A percentile compares a stretch with the other conserved stretches of the same genome.
Conservation (phyloP, 2,113 vertebrate species). For the Hoplias malabaricus region DNA sequence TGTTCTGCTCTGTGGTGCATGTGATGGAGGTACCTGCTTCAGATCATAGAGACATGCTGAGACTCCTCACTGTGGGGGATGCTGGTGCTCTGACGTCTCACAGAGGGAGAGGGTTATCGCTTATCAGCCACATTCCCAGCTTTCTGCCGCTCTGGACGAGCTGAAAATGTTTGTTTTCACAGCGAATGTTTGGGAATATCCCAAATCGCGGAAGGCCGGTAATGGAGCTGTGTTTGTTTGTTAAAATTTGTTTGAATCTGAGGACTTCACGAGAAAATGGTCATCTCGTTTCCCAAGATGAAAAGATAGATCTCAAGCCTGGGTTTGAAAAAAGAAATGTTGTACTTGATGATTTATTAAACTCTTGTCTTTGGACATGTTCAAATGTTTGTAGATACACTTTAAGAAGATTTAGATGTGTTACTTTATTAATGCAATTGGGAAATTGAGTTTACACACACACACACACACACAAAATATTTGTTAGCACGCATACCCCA, state of each 20-base stretch:
- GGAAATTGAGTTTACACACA: no score
- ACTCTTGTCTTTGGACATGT: background rate
- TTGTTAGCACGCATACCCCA: no score
- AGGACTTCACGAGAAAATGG: slow-evolving; percentile 27
- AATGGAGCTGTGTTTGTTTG: slow-evolving; percentile 51
- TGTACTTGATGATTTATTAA: background rate
- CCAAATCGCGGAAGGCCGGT: slow-evolving; percentile 47
- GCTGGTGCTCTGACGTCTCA: slow-evolving; percentile 39
- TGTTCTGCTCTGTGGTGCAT: slow-evolving; percentile 18
- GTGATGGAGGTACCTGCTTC: slow-evolving; percentile 44
- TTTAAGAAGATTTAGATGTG: no score
- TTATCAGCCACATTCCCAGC: slow-evolving; percentile 52
- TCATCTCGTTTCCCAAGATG: slow-evolving; percentile 41
- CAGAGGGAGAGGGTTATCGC: slow-evolving; percentile 20
- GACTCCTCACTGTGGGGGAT: slow-evolving; percentile 36
- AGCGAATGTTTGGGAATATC: slow-evolving; percentile 53
- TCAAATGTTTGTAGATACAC: background rate
- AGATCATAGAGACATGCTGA: slow-evolving; percentile 45
- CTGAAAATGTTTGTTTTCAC: slow-evolving; percentile 55
- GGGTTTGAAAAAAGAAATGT: background rate
- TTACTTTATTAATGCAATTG: no score
- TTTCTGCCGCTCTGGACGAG: slow-evolving; percentile 7
- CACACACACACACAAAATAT: no score
- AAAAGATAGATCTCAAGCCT: slow-evolving; percentile 22
- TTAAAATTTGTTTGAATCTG: slow-evolving; percentile 36